phyloP scores from a whole-genome alignment of 1,140 invertebrate genomes.

The Caerostris darwini region DNA sequence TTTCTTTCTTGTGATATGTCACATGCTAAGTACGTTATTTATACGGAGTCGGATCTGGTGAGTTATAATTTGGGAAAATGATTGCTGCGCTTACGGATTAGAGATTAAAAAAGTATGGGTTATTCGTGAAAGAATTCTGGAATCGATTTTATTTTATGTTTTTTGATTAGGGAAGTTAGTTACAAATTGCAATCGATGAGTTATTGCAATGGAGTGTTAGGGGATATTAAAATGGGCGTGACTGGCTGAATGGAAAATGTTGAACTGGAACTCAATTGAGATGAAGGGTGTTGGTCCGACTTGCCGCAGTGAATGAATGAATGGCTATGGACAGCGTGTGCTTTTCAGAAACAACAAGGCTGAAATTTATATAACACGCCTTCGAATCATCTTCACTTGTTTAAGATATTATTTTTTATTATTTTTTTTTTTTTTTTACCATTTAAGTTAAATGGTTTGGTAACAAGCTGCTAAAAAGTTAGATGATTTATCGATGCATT shows the following conservation, averaged over 20 bases:
- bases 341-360: too few relatives aligned
- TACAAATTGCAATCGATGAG: background rate
- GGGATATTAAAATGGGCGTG: conserved; percentile 23
- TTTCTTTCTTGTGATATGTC: conserved; percentile 7
- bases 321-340: background rate
- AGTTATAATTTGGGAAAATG: conserved; percentile 11
- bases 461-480: too few relatives aligned
- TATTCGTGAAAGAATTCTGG: background rate
- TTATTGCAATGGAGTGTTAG: background rate
- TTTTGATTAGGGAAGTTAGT: background rate
- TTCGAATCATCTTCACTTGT: too few relatives aligned
- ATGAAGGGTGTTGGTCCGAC: too few relatives aligned
- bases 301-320: background rate
- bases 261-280: too few relatives aligned
- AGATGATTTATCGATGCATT: too few relatives aligned
- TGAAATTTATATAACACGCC: too few relatives aligned
- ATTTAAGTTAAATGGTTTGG: too few relatives aligned
- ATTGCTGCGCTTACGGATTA: background rate
- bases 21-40: conserved; percentile 7
- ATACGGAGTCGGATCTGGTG: background rate
- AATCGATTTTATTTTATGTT: background rate
- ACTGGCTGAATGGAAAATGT: background rate
- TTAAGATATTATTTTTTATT: too few relatives aligned
- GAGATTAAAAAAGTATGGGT: background rate
- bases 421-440: too few relatives aligned